Evolutionary conservation across 2,797 vertebrate species (phyloP).

Genomic region (Hapalemur alaotrensis): DNA sequence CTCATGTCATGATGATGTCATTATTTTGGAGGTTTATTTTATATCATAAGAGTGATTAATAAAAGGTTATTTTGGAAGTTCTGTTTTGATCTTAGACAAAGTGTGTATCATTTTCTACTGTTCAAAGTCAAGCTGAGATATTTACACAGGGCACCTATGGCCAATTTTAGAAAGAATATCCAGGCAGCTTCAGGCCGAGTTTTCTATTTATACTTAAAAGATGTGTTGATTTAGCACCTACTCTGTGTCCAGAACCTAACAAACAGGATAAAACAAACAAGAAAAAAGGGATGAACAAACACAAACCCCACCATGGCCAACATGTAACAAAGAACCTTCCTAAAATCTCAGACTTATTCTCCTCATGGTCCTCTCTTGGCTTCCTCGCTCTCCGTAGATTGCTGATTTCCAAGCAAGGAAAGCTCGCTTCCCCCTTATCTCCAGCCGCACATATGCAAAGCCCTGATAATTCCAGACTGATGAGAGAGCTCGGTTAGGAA

Average conservation of each 20-base stretch:
- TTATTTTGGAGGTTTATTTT: neutral
- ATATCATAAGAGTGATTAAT: neutral
- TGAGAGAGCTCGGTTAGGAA: neutral
- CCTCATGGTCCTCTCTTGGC: neutral
- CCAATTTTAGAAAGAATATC: neutral
- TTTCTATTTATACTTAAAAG: neutral
- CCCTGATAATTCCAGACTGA: constrained; percentile 35
- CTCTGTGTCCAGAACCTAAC: neutral
- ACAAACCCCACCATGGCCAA: neutral
- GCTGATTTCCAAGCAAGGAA: constrained; percentile 24
- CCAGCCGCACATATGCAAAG: neutral
- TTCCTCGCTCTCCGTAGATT: neutral
- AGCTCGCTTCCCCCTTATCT: neutral
- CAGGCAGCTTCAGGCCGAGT: neutral
- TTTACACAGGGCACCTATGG: neutral
- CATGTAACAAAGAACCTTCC: neutral
- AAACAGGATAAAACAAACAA: neutral
- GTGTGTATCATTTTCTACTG: neutral
- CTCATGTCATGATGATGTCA: neutral
- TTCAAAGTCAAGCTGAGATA: neutral
- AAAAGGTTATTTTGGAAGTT: neutral
- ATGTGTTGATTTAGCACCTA: neutral
- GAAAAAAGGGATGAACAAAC: neutral
- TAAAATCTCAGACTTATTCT: neutral
- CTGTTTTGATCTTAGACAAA: neutral